Evolutionary conservation across 2,113 vertebrate species (phyloP).

Genomic region (Semicossyphus pulcher): DNA sequence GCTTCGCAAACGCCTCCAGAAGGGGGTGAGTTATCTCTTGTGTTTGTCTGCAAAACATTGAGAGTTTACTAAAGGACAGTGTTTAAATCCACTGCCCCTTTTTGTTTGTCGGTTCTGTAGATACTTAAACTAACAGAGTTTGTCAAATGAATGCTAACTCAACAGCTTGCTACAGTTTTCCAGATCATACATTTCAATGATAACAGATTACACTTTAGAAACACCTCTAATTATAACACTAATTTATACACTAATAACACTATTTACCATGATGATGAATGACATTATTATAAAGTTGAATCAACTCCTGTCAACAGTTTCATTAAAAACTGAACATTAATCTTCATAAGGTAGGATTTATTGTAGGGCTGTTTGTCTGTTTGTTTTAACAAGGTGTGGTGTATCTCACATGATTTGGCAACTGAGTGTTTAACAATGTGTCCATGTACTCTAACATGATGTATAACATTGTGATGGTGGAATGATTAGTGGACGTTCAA

Average conservation of each 20-base stretch:
- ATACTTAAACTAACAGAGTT: neutral
- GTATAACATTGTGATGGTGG: neutral
- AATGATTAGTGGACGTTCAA: too few relatives aligned
- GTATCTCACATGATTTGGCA: neutral
- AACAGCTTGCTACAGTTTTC: neutral
- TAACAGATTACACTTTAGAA: neutral
- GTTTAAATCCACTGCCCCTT: neutral
- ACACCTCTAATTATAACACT: neutral
- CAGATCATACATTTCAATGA: neutral
- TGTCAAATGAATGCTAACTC: neutral
- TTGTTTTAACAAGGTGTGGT: neutral
- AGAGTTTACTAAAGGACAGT: neutral
- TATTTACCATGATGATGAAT: too few relatives aligned
- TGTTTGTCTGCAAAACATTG: conserved; percentile 36
- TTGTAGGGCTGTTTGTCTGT: neutral
- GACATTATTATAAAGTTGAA: too few relatives aligned
- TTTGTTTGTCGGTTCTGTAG: too few relatives aligned
- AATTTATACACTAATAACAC: too few relatives aligned
- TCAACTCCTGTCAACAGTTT: neutral
- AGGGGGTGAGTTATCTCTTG: conserved; percentile 88
- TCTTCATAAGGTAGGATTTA: neutral
- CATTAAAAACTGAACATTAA: neutral
- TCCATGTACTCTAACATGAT: neutral
- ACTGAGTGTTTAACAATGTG: neutral
- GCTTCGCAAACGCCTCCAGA: conserved; percentile 96